A percentile compares a stretch with the other conserved stretches of the same genome.
phyloP scores from a whole-genome alignment of 2,113 vertebrate genomes.

The Scomber colias region DNA sequence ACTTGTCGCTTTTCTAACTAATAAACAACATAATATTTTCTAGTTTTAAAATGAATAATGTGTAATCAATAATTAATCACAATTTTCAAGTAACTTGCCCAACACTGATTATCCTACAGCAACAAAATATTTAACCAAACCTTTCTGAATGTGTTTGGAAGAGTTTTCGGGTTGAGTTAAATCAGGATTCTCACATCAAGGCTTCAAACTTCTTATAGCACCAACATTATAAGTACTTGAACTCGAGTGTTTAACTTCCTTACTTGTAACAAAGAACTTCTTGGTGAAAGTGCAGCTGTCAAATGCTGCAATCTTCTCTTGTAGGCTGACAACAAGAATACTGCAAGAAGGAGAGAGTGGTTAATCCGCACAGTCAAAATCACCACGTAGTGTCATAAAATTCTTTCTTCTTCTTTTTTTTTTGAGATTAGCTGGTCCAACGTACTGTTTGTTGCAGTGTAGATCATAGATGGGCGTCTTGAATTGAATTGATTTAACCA shows the following conservation, averaged over 20 bases:
- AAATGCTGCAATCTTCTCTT: conserved; percentile 98
- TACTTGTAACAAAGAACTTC: conserved; percentile 99
- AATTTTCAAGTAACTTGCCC: no score
- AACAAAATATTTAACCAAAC: no score
- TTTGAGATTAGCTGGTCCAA: not conserved
- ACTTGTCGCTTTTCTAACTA: no score
- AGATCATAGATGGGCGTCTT: conserved; percentile 98
- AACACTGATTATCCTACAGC: no score
- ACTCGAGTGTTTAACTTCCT: conserved; percentile 33
- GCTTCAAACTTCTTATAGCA: no score
- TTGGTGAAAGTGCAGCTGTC: conserved; percentile 99
- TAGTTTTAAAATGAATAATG: no score
- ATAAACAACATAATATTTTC: no score
- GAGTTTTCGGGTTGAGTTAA: no score
- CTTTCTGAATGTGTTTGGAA: no score
- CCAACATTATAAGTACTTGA: not conserved
- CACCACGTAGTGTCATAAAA: not conserved
- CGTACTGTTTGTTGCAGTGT: conserved; percentile 95
- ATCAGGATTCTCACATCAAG: no score
- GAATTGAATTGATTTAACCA: conserved; percentile 99
- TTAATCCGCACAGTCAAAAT: not conserved
- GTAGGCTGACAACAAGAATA: conserved; percentile 95
- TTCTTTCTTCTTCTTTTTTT: not conserved
- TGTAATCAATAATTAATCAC: no score
- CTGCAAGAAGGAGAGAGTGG: conserved; percentile 79